phyloP scores from a whole-genome alignment of 2,797 vertebrate genomes.

The Coendou prehensilis region DNA sequence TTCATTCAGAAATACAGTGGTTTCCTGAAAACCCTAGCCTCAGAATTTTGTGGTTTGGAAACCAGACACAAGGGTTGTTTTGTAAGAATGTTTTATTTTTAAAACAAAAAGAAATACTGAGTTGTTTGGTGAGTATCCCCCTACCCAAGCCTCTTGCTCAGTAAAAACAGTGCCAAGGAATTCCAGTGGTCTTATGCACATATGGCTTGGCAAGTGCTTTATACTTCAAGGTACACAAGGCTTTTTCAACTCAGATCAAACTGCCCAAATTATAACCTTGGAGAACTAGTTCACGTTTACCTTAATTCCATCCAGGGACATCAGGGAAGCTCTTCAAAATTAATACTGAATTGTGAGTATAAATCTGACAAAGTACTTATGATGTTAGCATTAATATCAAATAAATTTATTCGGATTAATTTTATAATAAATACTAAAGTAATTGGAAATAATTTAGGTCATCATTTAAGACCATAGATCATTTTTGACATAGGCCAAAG shows the following conservation, averaged over 20 bases:
- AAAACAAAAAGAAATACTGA: constrained; percentile 71
- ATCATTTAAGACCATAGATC: constrained; percentile 71
- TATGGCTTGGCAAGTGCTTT: constrained; percentile 87
- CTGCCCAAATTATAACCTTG: constrained; percentile 82
- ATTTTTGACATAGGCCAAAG: constrained; percentile 64
- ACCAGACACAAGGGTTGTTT: constrained; percentile 78
- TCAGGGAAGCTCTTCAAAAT: constrained; percentile 85
- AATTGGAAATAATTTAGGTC: constrained; percentile 83
- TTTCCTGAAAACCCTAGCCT: constrained; percentile 78
- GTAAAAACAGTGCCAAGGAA: constrained; percentile 85
- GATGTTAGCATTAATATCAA: constrained; percentile 84
- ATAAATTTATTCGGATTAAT: constrained; percentile 85
- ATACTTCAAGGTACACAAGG: constrained; percentile 81
- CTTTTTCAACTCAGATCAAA: constrained; percentile 85
- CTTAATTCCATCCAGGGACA: constrained; percentile 83
- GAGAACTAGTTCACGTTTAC: constrained; percentile 84
- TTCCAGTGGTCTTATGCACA: constrained; percentile 85
- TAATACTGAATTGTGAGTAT: constrained; percentile 79
- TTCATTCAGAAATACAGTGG: constrained; percentile 77
- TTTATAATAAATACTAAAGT: constrained; percentile 77
- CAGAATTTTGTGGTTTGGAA: constrained; percentile 73
- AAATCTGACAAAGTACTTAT: constrained; percentile 86
- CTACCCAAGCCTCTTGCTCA: constrained; percentile 66
- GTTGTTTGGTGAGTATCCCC: constrained; percentile 78
- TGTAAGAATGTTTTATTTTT: constrained; percentile 70